Conservation (phyloP, 2,113 vertebrate species). For the Phalacrocorax carbo region DNA sequence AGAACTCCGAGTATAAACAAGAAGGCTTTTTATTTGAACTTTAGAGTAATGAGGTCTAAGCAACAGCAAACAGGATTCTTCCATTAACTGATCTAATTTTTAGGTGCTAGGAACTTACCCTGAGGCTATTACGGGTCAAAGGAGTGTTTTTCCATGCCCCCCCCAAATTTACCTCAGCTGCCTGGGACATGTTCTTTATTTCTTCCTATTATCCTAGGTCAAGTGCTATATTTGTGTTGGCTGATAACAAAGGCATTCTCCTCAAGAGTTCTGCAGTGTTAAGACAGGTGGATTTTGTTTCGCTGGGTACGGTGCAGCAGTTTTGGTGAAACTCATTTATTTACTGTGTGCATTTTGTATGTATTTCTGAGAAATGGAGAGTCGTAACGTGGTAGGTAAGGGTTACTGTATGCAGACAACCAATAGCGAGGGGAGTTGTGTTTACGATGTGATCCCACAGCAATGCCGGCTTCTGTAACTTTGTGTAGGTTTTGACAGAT, state of each 20-base stretch:
- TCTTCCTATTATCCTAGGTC: neutral
- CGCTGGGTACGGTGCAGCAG: neutral
- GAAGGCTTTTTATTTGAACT: neutral
- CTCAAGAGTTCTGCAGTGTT: neutral
- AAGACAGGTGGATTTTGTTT: neutral
- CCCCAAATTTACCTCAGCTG: neutral
- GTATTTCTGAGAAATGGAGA: neutral
- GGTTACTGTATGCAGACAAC: neutral
- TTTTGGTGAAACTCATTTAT: neutral
- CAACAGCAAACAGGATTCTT: neutral
- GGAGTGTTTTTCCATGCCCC: neutral
- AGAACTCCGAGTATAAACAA: neutral
- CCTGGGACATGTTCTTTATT: neutral
- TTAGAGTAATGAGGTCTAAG: neutral
- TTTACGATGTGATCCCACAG: neutral
- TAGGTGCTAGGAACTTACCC: neutral
- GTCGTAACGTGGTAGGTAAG: neutral
- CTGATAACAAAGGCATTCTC: neutral
- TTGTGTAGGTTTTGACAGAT: neutral
- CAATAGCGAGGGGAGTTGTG: neutral
- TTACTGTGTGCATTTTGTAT: neutral
- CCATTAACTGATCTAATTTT: neutral
- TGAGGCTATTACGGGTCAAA: fast-evolving
- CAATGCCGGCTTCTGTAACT: neutral
- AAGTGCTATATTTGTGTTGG: neutral